Evolutionary conservation across 2,113 vertebrate genomes (phyloP).

Genomic region (Perognathus longimembris): DNA sequence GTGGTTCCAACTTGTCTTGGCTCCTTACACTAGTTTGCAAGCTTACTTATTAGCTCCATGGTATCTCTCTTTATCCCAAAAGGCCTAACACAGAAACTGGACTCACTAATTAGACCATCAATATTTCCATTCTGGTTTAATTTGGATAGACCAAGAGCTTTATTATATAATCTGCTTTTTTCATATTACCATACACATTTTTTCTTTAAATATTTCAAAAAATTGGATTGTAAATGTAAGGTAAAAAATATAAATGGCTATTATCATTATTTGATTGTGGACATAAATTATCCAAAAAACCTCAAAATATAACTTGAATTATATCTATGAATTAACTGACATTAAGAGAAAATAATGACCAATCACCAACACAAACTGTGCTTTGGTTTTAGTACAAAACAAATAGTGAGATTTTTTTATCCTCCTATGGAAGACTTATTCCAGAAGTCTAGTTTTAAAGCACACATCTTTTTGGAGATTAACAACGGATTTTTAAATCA

Average conservation of each 20-base stretch:
- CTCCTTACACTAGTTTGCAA: slow-evolving; percentile 5
- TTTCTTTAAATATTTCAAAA: slow-evolving; percentile 48
- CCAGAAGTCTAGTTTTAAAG: not conserved
- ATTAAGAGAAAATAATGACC: slow-evolving; percentile 26
- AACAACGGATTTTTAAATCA: not conserved
- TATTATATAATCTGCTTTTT: not conserved
- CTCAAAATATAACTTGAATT: not conserved
- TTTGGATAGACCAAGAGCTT: not conserved
- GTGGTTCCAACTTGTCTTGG: not conserved
- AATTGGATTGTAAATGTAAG: not conserved
- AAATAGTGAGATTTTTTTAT: not conserved
- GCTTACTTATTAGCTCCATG: not conserved
- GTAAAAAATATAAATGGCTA: slow-evolving; percentile 17
- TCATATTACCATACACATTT: not conserved
- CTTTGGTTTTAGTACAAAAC: slow-evolving; percentile 5
- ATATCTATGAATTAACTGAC: not conserved
- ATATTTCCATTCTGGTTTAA: slow-evolving; percentile 15
- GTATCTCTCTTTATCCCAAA: not conserved
- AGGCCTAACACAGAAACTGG: not conserved
- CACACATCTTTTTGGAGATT: not conserved
- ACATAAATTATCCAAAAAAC: not conserved
- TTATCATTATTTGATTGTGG: not conserved
- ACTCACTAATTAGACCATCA: not conserved
- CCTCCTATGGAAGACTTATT: not conserved
- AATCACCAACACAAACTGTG: not conserved